Percentiles rank a stretch among this genome's conserved stretches.
Conservation (phyloP, 2,113 vertebrate genomes). For the Equus quagga region DNA sequence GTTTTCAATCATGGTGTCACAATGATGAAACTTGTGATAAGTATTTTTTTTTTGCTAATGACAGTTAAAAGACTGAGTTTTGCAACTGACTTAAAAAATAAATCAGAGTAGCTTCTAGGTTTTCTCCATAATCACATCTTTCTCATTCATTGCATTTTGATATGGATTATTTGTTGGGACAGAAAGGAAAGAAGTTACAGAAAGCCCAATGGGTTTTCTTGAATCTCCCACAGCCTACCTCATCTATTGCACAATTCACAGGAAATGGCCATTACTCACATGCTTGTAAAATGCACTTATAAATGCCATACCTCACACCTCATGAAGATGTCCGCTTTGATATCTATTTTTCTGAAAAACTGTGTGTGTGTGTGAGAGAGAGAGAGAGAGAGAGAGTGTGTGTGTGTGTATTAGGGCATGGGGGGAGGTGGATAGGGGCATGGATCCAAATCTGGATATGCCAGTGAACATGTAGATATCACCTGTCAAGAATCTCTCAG, state of each 20-base stretch:
- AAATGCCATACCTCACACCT: neutral
- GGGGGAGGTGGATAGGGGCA: neutral
- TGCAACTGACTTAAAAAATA: neutral
- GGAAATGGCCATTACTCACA: neutral
- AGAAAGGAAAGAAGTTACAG: neutral
- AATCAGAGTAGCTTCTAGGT: neutral
- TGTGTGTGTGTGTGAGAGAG: neutral
- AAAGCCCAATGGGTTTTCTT: neutral
- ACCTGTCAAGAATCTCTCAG: neutral
- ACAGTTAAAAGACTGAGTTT: neutral
- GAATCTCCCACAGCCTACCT: neutral
- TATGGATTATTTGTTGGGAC: neutral
- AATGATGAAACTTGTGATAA: neutral
- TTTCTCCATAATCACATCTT: slow-evolving; percentile 21
- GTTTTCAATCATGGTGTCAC: neutral
- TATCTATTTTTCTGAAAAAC: slow-evolving; percentile 19
- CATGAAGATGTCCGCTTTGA: neutral
- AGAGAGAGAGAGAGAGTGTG: too few relatives aligned
- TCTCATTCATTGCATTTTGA: neutral
- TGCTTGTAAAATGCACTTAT: neutral
- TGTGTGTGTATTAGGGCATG: neutral
- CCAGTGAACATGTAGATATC: neutral
- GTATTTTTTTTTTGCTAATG: neutral
- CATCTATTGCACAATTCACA: neutral
- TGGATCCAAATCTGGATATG: neutral